Evolutionary conservation across 2,888 invertebrate genomes (phyloP).

Genomic region (Holacanthella duospinosa): DNA sequence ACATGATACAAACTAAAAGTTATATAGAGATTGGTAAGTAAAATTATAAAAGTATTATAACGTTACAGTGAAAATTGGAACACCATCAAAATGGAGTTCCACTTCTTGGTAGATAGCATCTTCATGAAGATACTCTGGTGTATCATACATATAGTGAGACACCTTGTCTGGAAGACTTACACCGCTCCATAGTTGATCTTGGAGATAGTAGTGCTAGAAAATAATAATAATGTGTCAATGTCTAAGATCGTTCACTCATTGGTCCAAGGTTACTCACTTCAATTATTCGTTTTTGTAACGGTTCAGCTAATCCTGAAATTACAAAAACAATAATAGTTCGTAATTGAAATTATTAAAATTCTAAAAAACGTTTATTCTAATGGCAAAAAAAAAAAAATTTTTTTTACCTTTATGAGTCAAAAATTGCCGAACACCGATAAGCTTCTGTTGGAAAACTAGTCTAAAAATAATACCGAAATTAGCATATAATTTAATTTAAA

Average conservation of each 20-base stretch:
- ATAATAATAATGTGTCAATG: no score
- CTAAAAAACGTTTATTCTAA: no score
- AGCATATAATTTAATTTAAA: no score
- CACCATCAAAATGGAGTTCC: conserved; percentile 26
- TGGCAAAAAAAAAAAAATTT: no score
- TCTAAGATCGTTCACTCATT: no score
- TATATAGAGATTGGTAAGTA: no score
- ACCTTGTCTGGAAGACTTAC: conserved; percentile 11
- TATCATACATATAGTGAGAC: conserved; percentile 28
- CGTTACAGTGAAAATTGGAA: conserved; percentile 30
- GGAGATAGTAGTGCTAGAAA: conserved; percentile 2
- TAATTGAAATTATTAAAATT: neutral
- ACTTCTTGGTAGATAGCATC: conserved; percentile 30
- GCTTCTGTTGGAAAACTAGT: conserved; percentile 24
- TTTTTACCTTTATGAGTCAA: conserved; percentile 18
- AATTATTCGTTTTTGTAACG: neutral
- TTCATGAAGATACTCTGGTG: conserved; percentile 28
- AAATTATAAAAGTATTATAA: neutral
- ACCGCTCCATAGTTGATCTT: neutral
- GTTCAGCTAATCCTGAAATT: neutral
- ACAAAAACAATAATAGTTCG: neutral
- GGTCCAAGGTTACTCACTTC: neutral
- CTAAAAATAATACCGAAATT: no score
- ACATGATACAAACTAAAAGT: neutral
- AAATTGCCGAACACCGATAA: conserved; percentile 20